A percentile compares a stretch with the other conserved stretches of the same genome.
Evolutionary conservation across 1,140 invertebrate species (phyloP).

Genomic region (Bombus affinis): DNA sequence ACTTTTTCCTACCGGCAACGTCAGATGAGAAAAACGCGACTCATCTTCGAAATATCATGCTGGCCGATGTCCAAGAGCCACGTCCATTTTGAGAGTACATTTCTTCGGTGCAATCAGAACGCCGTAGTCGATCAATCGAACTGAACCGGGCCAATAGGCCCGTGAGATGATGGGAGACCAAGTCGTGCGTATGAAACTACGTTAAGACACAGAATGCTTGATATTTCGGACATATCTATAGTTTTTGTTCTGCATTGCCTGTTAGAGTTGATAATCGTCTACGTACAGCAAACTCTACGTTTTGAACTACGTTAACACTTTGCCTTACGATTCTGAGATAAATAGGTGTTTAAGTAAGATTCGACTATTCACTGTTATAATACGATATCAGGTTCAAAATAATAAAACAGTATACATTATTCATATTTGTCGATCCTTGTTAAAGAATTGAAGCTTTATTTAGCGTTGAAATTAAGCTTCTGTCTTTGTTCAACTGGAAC

Average conservation of each 20-base stretch:
- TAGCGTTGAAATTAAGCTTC: no score
- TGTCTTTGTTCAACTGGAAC: no score
- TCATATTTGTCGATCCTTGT: no score
- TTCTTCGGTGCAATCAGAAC: conserved; percentile 20
- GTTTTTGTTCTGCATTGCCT: neutral
- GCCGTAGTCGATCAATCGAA: conserved; percentile 10
- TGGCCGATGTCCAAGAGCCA: conserved; percentile 45
- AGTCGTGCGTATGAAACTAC: conserved; percentile 22
- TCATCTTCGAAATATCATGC: conserved; percentile 56
- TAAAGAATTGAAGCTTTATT: no score
- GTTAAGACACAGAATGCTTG: neutral
- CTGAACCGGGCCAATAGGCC: conserved; percentile 13
- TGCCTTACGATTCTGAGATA: no score
- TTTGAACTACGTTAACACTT: no score
- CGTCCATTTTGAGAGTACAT: conserved; percentile 23
- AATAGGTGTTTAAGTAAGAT: no score
- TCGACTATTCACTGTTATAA: no score
- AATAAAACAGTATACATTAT: no score
- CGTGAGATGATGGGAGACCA: neutral
- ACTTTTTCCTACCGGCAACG: neutral
- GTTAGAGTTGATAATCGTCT: neutral
- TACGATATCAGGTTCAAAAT: no score
- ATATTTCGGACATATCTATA: neutral
- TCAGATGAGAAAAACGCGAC: neutral
- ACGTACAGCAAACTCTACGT: no score